Conservation (phyloP, 2,113 vertebrate species). For the Serilophus lunatus region DNA sequence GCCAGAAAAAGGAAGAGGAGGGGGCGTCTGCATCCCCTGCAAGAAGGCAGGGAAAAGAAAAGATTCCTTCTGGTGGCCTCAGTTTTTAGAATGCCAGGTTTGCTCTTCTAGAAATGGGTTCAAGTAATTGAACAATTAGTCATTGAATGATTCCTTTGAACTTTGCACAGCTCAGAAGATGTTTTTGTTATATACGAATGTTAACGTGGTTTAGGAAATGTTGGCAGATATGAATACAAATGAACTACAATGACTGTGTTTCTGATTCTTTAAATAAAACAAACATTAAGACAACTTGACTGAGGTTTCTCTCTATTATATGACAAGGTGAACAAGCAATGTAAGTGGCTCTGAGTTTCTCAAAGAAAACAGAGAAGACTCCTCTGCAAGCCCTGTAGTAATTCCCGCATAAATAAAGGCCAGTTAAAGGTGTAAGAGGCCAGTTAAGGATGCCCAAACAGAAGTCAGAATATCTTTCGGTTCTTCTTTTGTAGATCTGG, state of each 20-base stretch:
- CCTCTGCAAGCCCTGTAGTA: not conserved
- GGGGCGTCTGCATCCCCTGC: not conserved
- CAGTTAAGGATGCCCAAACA: not conserved
- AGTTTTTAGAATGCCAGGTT: slow-evolving; percentile 42
- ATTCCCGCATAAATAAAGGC: not conserved
- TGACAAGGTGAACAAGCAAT: not conserved
- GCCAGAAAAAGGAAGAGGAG: slow-evolving; percentile 9
- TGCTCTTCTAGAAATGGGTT: slow-evolving; percentile 52
- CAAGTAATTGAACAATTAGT: slow-evolving; percentile 51
- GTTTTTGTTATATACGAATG: slow-evolving; percentile 74
- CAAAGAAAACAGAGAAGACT: not conserved
- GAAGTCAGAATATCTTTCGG: not conserved
- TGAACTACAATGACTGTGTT: slow-evolving; percentile 73
- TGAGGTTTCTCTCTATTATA: not conserved
- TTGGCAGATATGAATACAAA: slow-evolving; percentile 68
- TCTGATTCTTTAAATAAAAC: slow-evolving; percentile 80
- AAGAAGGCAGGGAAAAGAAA: not conserved
- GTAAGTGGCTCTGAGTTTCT: not conserved
- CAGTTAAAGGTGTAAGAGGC: not conserved
- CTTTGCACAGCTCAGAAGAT: slow-evolving; percentile 75
- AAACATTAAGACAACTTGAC: slow-evolving; percentile 56
- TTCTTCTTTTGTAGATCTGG: not conserved
- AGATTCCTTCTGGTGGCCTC: slow-evolving; percentile 31
- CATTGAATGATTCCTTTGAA: slow-evolving; percentile 65
- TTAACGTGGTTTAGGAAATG: slow-evolving; percentile 72